These are phyloP conservation scores for Pardalotus punctatus DNA, from an alignment of 2,113 vertebrate genomes.

Conservation along the genomic window DNA sequence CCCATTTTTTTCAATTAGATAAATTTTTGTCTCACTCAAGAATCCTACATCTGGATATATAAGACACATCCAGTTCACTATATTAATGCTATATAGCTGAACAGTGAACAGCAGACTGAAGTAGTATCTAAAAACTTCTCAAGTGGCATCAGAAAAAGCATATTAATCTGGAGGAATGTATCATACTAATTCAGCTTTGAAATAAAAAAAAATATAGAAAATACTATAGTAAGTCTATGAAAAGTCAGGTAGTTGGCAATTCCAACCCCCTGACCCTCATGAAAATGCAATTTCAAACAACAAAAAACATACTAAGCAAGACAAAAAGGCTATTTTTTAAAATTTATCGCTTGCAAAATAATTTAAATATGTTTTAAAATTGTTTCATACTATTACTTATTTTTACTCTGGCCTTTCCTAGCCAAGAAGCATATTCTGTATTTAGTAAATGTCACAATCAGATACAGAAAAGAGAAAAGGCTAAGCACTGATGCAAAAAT, in stretches of 20 bases:
- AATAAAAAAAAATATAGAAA: not conserved
- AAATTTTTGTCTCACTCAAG: not conserved
- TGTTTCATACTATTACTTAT: not conserved
- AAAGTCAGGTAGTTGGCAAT: not conserved
- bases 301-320: not conserved
- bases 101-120: not conserved
- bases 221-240: not conserved
- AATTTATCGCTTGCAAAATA: not conserved
- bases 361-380: not conserved
- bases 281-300: not conserved
- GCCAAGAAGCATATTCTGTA: not conserved
- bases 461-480: not conserved
- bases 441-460: not conserved
- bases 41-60: not conserved
- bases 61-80: not conserved
- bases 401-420: not conserved
- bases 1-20: not conserved
- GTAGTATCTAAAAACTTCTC: not conserved
- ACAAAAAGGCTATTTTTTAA: not conserved
- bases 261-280: not conserved
- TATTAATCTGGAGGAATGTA: not conserved
- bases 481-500: not conserved
- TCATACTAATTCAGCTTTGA: not conserved
- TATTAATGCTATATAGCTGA: not conserved
- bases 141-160: not conserved